These are phyloP conservation scores for Mamestra brassicae DNA, from an alignment of 2,888 invertebrate species.

Conservation along the genomic window DNA sequence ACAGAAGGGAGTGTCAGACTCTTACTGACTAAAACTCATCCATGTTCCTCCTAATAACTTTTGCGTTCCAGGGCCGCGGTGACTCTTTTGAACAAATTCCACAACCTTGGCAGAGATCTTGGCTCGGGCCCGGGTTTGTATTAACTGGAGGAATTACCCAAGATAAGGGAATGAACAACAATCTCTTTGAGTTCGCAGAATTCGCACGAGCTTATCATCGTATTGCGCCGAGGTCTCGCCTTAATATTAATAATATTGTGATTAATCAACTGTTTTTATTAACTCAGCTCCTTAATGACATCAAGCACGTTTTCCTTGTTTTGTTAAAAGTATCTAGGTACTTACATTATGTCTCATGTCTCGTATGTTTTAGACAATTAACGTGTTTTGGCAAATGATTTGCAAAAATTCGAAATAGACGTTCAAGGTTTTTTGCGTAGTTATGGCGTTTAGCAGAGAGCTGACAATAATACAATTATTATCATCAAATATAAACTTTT, in stretches of 20 bases:
- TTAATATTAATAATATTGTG: slow-evolving; percentile 32
- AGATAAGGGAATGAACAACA: slow-evolving; percentile 13
- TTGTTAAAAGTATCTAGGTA: slow-evolving; percentile 14
- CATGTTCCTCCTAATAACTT: no score
- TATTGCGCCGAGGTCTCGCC: slow-evolving; percentile 26
- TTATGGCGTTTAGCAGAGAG: neutral
- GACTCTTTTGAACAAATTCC: no score
- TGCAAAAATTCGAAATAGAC: neutral
- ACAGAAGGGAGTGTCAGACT: no score
- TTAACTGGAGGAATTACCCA: neutral
- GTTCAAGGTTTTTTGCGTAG: neutral
- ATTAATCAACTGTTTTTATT: slow-evolving; percentile 30
- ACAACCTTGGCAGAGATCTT: no score
- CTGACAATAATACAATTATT: no score
- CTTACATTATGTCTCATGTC: neutral
- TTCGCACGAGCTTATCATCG: slow-evolving; percentile 32
- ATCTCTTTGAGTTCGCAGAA: slow-evolving; percentile 18
- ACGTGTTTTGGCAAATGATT: neutral
- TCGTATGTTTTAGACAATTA: neutral
- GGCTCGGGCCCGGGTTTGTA: neutral
- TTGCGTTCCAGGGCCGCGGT: no score
- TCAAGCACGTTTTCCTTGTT: slow-evolving; percentile 37
- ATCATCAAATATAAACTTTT: no score
- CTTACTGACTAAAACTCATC: no score
- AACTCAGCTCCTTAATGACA: slow-evolving; percentile 14